Base-by-base conservation (phyloP, 2,888 invertebrate genomes). In the Tachina fera region DNA sequence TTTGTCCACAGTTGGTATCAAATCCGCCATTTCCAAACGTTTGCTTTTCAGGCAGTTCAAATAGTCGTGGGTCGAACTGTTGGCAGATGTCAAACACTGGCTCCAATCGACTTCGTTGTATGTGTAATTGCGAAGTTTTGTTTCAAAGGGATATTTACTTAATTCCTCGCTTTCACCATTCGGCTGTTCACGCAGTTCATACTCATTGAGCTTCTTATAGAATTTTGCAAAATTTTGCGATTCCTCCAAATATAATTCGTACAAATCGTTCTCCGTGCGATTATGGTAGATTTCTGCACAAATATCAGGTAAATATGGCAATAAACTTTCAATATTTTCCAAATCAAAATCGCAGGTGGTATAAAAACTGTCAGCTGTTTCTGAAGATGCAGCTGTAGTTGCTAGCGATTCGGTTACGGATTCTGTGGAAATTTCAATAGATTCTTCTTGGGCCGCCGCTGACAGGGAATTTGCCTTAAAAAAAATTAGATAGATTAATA, bases 261-360 rank as follows among this genome's bases (percentile, higher is more conserved):
- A 85, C 9, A 78, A 49, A 60, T 83, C 60, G 11, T 11, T 43
- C 0, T n/a, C 63, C 1, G 13, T 13, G 2, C 83, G 87, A 31
- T 72, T 78, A 10, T 75, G 58, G 19, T 87, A 87, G 49, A 87
- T 81, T 47, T 77, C 83, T 0, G 82, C 67, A 10, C 87, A 87
- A 41, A 85, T 60, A 9, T 65, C 70, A 6, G 87, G 85, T 11
- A 87, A 49, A 68, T 68, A 71, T 9, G 53, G 61, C 3, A 87
- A 63, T 19, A 87, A 51, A 5, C 6, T 13, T 58, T 78, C 83
- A 67, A 87, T 81, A 60, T 81, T 78, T 49, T 83, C 85, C 68
- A 87, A 75, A 74, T 87, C 87, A 68, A 87, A 85, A 63, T 87
- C 87, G 39, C 87, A 87, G 4, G 83, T 85, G 3, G 39, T 67